Evolutionary conservation across 1,140 invertebrate species (phyloP), one percentile per base, ranked within the genome.

Genomic region (Drosophila murphyi): DNA sequence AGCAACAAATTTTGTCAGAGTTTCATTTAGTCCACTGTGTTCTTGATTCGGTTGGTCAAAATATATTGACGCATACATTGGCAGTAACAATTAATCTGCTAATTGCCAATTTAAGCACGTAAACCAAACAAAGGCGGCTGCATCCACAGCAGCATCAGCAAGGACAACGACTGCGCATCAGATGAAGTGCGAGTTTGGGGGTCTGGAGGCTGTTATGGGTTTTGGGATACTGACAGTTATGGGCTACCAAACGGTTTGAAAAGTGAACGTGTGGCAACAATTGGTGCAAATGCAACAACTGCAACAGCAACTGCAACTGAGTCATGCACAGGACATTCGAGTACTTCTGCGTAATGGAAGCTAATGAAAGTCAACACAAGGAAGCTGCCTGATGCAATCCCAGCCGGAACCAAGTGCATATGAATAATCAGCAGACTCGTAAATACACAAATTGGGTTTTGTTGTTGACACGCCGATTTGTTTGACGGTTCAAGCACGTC

Each of bases 91-190:
- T 88, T 88, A 88, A 88, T 88, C 85, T 88, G 85, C 85, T 88
- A 89, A 88, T 88, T 88, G 85, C 77, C 85, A 88, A 88, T 88
- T 88, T 88, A 89, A 89, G 85, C 85, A 88, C 85, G 85, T 88
- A 88, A 89, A 88, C 85, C 85, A 85, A 88, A 88, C 85, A 88
- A 80, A 83, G 82, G 83, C 80, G 77, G 71, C 43, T 68, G 61
- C 75, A 64, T 52, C 70, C 62, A n/a, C 51, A 56, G 34, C 8
- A 51, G 6, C 34, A 29, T 35, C 48, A 64, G 29, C 65, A 62
- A 41, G 10, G 62, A 80, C 77, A 80, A 60, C 62, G 45, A 78
- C 67, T 64, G 81, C 77, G 76, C 47, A 63, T 47, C 39, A 52
- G 32, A 62, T 54, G 68, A 32, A 50, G 31, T 32, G 39, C 68